A percentile compares a stretch with the other conserved stretches of the same genome.
phyloP scores from a whole-genome alignment of 2,797 vertebrate genomes.

The Myotis findleyi region DNA sequence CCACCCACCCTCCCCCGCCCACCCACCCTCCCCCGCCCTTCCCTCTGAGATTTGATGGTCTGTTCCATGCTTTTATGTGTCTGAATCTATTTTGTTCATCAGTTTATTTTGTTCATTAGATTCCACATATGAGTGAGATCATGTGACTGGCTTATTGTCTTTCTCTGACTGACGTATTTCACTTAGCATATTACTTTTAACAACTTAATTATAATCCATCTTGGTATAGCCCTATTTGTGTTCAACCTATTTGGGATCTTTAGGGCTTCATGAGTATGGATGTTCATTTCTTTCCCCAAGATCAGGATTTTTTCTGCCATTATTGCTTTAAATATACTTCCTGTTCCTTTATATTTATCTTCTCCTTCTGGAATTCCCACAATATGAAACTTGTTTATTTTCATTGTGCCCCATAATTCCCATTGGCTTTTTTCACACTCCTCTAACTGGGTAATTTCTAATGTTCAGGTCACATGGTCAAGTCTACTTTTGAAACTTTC shows the following conservation, averaged over 20 bases:
- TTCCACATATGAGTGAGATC: no score
- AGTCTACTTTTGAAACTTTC: not conserved
- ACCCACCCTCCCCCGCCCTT: no score
- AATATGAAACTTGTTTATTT: not conserved
- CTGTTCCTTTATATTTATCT: not conserved
- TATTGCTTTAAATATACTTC: not conserved
- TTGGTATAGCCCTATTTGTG: not conserved
- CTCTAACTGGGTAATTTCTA: not conserved
- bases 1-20: no score
- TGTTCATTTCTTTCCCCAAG: not conserved
- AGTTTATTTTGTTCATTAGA: no score
- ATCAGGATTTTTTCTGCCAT: not conserved
- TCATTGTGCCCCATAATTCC: not conserved
- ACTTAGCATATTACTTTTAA: not conserved
- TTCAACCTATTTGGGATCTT: not conserved
- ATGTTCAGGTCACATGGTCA: not conserved
- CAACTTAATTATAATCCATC: not conserved
- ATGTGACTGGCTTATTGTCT: no score
- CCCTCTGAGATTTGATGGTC: no score
- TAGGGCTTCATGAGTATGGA: not conserved
- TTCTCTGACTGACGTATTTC: no score
- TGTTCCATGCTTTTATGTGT: no score
- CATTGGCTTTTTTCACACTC: not conserved
- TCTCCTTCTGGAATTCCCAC: not conserved
- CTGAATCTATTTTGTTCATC: no score